Base-by-base conservation (phyloP, 2,888 invertebrate species). In the Campoplex capitator region DNA sequence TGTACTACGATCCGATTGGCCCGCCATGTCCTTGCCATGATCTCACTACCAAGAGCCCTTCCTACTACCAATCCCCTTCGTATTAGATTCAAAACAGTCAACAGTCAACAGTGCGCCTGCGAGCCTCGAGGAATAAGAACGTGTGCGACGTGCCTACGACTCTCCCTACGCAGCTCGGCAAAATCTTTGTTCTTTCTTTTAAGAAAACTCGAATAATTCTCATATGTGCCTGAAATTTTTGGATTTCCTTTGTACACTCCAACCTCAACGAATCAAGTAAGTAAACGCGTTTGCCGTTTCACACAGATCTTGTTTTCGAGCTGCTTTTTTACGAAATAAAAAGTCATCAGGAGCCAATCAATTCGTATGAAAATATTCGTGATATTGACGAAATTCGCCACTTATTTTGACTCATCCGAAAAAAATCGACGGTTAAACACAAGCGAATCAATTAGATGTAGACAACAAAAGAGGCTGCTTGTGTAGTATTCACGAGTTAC, bases 11-110 rank as follows among this genome's bases (percentile, higher is more conserved):
- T 38, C 1, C 56, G 56, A 56, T 56, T 56, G 56, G 56, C 16
- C 18, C 56, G 56, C 23, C 23, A 9, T 23, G 56, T 9, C 23
- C 56, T 56, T 11, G 18, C 18, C 54, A 18, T n/a, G 0, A 7
- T 58, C 48, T 16, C 48, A 48, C 48, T 9, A 48, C 16, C 4
- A 16, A 16, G 28, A 58, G 58, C 58, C 13, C 58, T 32, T 23
- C 23, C 23, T 23, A 58, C 23, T 23, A 58, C 32, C 58, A 28
- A 58, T 32, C 11, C 13, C 28, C 11, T 58, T 32, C 58, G 13
- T 32, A 58, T 58, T 42, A 42, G 28, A 58, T 58, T 58, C 58
- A 58, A 58, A 56, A 58, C 58, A 58, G 38, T 38, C 58, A 58
- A 58, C 38, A 38, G 38, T 38, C 38, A 58, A 58, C 58, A 58